Percentiles rank a stretch among this genome's conserved stretches.
Evolutionary conservation across 2,888 invertebrate genomes (phyloP).

Genomic region (Philonicus albiceps): DNA sequence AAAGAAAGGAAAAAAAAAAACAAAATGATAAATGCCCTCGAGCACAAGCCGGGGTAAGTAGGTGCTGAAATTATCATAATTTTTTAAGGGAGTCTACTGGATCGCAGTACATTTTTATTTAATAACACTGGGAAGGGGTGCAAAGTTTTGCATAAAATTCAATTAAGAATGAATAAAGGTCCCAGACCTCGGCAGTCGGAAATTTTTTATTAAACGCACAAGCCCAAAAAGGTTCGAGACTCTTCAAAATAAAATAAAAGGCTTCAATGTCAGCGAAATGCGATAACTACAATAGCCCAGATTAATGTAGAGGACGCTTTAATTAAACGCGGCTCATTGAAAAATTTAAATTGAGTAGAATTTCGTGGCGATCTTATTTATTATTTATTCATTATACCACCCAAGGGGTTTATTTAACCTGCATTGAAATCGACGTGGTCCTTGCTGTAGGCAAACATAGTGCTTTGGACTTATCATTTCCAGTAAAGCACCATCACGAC

Average conservation of each 20-base stretch:
- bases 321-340: background rate
- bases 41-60: background rate
- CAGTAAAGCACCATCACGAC: background rate
- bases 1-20: background rate
- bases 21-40: background rate
- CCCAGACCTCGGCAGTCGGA: background rate
- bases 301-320: background rate
- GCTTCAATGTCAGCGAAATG: background rate
- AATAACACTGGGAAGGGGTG: background rate
- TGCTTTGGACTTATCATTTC: background rate
- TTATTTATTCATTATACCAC: background rate
- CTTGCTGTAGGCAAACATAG: background rate
- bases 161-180: background rate
- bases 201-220: background rate
- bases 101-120: background rate
- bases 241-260: background rate
- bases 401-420: background rate
- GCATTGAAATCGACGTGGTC: background rate
- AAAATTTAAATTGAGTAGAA: background rate
- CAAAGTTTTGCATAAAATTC: slow-evolving; percentile 16
- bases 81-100: background rate
- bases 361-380: background rate
- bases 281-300: background rate
- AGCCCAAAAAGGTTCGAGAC: background rate
- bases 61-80: slow-evolving; percentile 23